Percentiles rank a stretch among this genome's conserved stretches.
These are phyloP conservation scores for Eupeodes corollae DNA, from an alignment of 1,140 invertebrate species.

Conservation along the genomic window DNA sequence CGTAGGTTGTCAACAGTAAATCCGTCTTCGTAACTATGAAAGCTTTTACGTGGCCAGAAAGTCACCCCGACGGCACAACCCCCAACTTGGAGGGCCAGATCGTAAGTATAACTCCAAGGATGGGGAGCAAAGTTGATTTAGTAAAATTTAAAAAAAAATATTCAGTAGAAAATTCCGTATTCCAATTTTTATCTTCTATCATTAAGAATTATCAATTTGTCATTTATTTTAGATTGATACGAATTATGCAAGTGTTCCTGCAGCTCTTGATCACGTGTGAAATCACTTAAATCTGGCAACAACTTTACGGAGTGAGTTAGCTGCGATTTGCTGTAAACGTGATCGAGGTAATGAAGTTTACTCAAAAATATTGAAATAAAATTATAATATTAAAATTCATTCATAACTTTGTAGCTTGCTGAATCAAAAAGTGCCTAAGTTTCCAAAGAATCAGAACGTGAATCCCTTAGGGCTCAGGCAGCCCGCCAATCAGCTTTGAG, in stretches of 20 bases:
- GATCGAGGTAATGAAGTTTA: too few relatives aligned
- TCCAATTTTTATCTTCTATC: too few relatives aligned
- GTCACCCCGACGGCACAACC: too few relatives aligned
- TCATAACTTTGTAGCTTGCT: constrained; percentile 12
- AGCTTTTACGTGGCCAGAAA: too few relatives aligned
- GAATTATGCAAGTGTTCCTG: constrained; percentile 18
- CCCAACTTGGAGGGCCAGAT: too few relatives aligned
- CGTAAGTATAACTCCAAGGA: too few relatives aligned
- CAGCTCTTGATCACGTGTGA: constrained; percentile 22
- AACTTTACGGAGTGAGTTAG: constrained; percentile 62
- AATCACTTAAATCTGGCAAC: constrained; percentile 51
- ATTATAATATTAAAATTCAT: not conserved
- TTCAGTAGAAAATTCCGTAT: too few relatives aligned
- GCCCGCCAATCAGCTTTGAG: constrained; percentile 69
- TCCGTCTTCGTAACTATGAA: too few relatives aligned
- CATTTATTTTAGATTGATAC: constrained; percentile 18
- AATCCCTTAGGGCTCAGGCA: constrained; percentile 57
- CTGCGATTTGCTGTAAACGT: constrained; percentile 66
- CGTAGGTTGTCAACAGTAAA: too few relatives aligned
- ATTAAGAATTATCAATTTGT: too few relatives aligned
- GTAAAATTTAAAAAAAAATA: too few relatives aligned
- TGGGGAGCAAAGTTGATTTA: too few relatives aligned
- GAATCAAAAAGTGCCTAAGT: constrained; percentile 21
- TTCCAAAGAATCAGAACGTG: constrained; percentile 26
- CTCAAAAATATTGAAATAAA: constrained; percentile 57